Conservation (phyloP, 2,888 invertebrate species). For the Ceramica pisi region DNA sequence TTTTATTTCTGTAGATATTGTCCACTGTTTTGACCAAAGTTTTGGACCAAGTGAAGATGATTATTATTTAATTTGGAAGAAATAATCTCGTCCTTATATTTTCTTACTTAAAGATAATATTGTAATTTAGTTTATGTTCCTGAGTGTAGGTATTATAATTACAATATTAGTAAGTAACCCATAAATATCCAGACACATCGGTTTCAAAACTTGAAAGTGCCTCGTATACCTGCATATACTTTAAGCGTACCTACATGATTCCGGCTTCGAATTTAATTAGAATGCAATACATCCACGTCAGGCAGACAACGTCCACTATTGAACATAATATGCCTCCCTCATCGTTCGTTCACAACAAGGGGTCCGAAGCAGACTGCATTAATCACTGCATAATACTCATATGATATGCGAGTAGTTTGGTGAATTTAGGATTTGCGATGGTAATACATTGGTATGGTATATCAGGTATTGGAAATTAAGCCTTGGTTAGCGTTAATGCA, state of each 20-base stretch:
- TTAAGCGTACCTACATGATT: neutral
- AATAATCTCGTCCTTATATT: neutral
- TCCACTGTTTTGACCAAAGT: no score
- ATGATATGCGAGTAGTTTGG: constrained; percentile 25
- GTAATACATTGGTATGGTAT: constrained; percentile 7
- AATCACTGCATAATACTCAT: constrained; percentile 45
- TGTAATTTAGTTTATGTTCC: neutral
- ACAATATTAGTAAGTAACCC: neutral
- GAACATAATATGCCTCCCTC: constrained; percentile 49
- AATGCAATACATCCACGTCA: constrained; percentile 51
- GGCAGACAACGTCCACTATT: constrained; percentile 44
- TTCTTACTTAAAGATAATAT: neutral
- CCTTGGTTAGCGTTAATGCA: neutral
- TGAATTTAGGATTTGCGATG: constrained; percentile 23
- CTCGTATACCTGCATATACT: neutral
- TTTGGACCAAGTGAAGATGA: no score
- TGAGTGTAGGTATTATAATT: neutral
- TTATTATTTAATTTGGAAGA: neutral
- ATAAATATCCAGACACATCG: neutral
- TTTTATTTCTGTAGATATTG: no score
- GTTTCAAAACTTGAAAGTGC: neutral
- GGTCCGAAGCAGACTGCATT: constrained; percentile 50
- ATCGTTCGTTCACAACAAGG: constrained; percentile 36
- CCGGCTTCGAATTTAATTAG: constrained; percentile 48
- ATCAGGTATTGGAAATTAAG: constrained; percentile 16